Evolutionary conservation across 2,888 invertebrate species (phyloP).

Genomic region (Gymnosoma rotundatum): DNA sequence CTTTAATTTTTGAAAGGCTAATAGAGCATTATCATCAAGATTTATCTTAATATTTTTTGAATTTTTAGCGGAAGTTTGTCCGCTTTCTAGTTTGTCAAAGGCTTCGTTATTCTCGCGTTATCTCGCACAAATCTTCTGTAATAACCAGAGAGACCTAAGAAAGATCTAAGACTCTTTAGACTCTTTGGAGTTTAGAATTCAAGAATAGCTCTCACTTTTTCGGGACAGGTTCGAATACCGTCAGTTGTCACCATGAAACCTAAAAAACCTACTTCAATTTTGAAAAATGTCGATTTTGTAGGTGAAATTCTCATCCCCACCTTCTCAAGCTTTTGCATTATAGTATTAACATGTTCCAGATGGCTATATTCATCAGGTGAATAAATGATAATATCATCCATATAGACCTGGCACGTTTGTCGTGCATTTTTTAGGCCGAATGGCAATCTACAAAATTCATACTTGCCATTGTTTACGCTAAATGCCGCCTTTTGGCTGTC

Average conservation of each 20-base stretch:
- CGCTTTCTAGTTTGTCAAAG: slow-evolving; percentile 4
- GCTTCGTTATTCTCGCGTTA: not conserved
- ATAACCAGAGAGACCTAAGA: not conserved
- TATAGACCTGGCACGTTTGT: slow-evolving; percentile 36
- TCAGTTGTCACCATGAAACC: not conserved
- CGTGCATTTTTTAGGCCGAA: slow-evolving; percentile 24
- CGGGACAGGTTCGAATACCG: slow-evolving; percentile 1
- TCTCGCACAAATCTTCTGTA: slow-evolving; percentile 18
- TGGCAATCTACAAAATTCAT: slow-evolving; percentile 73
- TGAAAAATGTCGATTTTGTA: slow-evolving; percentile 14
- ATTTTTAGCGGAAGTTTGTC: not conserved
- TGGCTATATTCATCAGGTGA: slow-evolving; percentile 12
- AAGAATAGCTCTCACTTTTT: no score
- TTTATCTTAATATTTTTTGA: no score
- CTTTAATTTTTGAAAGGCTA: no score
- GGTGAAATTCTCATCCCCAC: slow-evolving; percentile 18
- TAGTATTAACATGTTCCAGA: slow-evolving; percentile 9
- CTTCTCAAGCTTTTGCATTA: slow-evolving; percentile 2
- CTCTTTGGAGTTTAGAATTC: no score
- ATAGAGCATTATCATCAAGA: no score
- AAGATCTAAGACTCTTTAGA: not conserved
- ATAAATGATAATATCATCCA: slow-evolving; percentile 21
- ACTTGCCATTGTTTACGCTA: slow-evolving; percentile 76
- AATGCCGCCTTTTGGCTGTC: slow-evolving; percentile 75
- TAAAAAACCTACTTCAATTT: slow-evolving; percentile 25